Base-by-base conservation (phyloP, 1,140 invertebrate species). In the Halyomorpha halys region DNA sequence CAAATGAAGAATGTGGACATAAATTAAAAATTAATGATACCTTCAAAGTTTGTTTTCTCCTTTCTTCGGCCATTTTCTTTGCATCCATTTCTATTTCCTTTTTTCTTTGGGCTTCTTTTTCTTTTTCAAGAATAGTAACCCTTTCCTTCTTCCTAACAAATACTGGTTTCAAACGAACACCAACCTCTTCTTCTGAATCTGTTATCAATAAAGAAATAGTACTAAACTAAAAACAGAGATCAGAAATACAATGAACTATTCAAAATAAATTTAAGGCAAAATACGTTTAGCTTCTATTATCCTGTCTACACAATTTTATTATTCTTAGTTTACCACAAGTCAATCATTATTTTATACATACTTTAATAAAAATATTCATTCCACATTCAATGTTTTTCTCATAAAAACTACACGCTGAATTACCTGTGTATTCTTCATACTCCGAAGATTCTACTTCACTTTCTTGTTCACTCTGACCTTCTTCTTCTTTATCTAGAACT, bases 131-230 rank as follows among this genome's bases (percentile, higher is more conserved):
- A 44, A 98, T 86, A 6, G 97, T 98, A 49, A 98, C 86, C 66
- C 97, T 81, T 73, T 99, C 95, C 67, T 85, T 85, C 73, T 97
- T 97, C 66, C 90, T 80, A 0, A 99, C 94, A 80, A 99, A 99
- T 1, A 99, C 89, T 6, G 97, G 97, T 72, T 98, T 99, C 9
- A 99, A 80, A 64, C 94, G 78, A 0, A 94, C 93, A 0, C 84
- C 83, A 72, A 85, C 86, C 73, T 92, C 90, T 75, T 94, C 91
- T 73, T 93, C 90, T 51, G 87, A 90, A 74, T 90, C 79, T 75
- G 18, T 53, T 53, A 49, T 49, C 3, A 18, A 49, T 49, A 4
- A 49, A 49, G 13, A 5, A 49, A n/a, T n/a, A n/a, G n/a, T n/a
- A n/a, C n/a, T n/a, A n/a, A n/a, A n/a, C n/a, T n/a, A n/a, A n/a